These are phyloP conservation scores for Drosophila truncata DNA, from an alignment of 1,140 invertebrate genomes.

Conservation along the genomic window DNA sequence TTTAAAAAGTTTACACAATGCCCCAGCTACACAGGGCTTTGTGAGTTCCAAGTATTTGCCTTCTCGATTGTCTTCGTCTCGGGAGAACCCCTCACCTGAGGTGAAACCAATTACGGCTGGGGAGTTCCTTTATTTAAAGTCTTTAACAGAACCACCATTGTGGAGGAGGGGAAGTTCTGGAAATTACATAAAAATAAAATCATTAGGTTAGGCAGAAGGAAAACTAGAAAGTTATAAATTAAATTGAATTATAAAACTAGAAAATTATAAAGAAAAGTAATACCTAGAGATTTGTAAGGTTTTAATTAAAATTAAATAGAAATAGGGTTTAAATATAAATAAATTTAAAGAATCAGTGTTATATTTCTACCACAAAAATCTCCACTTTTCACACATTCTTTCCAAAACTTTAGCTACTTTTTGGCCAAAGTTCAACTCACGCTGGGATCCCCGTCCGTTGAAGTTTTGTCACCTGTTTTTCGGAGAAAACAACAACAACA, in stretches of 20 bases:
- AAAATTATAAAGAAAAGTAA: too few relatives aligned
- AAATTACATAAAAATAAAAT: background rate
- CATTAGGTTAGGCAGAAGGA: background rate
- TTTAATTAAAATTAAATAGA: too few relatives aligned
- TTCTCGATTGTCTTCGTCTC: background rate
- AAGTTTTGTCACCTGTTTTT: slow-evolving; percentile 32
- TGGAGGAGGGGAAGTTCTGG: background rate
- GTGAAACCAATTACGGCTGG: background rate
- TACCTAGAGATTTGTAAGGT: too few relatives aligned
- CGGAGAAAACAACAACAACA: background rate
- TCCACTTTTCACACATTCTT: background rate
- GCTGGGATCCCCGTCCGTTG: background rate
- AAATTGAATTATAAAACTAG: too few relatives aligned
- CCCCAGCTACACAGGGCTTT: slow-evolving; percentile 2
- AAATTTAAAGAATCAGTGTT: too few relatives aligned
- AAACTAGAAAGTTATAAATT: too few relatives aligned
- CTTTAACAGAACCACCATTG: background rate
- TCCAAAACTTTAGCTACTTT: slow-evolving; percentile 2
- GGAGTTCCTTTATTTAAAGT: background rate
- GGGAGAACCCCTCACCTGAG: background rate
- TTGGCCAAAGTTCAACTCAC: background rate
- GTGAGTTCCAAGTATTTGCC: slow-evolving; percentile 15
- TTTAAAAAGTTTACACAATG: slow-evolving; percentile 27
- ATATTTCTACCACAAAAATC: background rate
- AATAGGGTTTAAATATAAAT: too few relatives aligned